Evolutionary conservation across 2,888 invertebrate genomes (phyloP), one percentile per base, ranked within the genome.

Genomic region (Hydroisotoma schaefferi): DNA sequence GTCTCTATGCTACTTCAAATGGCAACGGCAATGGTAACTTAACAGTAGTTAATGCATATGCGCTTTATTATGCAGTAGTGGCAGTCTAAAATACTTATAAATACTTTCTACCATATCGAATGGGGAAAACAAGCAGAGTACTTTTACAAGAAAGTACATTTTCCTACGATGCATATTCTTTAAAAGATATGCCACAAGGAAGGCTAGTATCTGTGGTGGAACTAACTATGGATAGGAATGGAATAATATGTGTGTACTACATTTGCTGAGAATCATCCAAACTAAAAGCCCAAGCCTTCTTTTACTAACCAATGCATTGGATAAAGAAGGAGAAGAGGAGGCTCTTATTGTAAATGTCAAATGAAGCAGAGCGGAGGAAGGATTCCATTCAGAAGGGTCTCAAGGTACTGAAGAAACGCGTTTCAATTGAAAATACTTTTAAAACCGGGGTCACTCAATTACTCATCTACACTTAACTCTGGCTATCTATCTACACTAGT

Each of bases 31-130:
- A n/a, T n/a, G n/a, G n/a, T n/a, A n/a, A n/a, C n/a, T n/a, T n/a
- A n/a, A n/a, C n/a, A n/a, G n/a, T n/a, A n/a, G n/a, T 46, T 46
- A 46, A 46, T 46, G 46, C 25, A 46, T 25, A 46, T 46, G 46
- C 18, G n/a, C n/a, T n/a, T n/a, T n/a, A n/a, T n/a, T n/a, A n/a
- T n/a, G n/a, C n/a, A n/a, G n/a, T n/a, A n/a, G n/a, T n/a, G n/a
- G n/a, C n/a, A n/a, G n/a, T n/a, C n/a, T n/a, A n/a, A n/a, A n/a
- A n/a, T n/a, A n/a, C n/a, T n/a, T n/a, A n/a, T n/a, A n/a, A n/a
- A n/a, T n/a, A n/a, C n/a, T n/a, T n/a, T n/a, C n/a, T n/a, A n/a
- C n/a, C n/a, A n/a, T n/a, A n/a, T n/a, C n/a, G n/a, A n/a, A n/a
- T n/a, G n/a, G n/a, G n/a, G n/a, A n/a, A n/a, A n/a, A n/a, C n/a